A percentile compares a stretch with the other conserved stretches of the same genome.
Evolutionary conservation across 2,888 invertebrate genomes (phyloP).

Genomic region (Euzetes globulus): DNA sequence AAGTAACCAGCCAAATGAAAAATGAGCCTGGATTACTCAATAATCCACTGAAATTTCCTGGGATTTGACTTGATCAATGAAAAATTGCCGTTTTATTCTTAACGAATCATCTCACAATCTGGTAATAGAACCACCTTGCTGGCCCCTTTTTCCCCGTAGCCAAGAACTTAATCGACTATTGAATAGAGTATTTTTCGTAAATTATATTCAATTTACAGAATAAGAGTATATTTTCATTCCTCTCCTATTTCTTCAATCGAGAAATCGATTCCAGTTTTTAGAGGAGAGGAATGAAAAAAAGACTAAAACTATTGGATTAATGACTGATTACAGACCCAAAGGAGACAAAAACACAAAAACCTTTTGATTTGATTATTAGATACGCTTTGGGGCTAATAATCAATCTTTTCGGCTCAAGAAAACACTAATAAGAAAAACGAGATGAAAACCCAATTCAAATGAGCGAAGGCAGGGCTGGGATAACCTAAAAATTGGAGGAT

Average conservation of each 20-base stretch:
- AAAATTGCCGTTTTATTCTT: too few species aligned
- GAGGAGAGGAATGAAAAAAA: not conserved
- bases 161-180: too few species aligned
- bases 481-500: too few species aligned
- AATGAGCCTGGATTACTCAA: too few species aligned
- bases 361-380: not conserved
- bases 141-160: too few species aligned
- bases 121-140: too few species aligned
- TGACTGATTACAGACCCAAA: not conserved
- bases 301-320: not conserved
- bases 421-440: not conserved
- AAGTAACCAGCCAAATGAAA: too few species aligned
- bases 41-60: too few species aligned
- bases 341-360: not conserved
- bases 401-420: not conserved
- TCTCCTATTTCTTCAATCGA: not conserved
- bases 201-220: not conserved
- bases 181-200: not conserved
- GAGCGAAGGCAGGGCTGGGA: too few species aligned
- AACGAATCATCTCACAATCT: too few species aligned
- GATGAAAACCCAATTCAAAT: too few species aligned
- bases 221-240: not conserved
- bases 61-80: too few species aligned
- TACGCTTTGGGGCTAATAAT: slow-evolving; percentile 1
- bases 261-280: not conserved